phyloP scores from a whole-genome alignment of 2,113 vertebrate genomes.

The Oreochromis spilurus region DNA sequence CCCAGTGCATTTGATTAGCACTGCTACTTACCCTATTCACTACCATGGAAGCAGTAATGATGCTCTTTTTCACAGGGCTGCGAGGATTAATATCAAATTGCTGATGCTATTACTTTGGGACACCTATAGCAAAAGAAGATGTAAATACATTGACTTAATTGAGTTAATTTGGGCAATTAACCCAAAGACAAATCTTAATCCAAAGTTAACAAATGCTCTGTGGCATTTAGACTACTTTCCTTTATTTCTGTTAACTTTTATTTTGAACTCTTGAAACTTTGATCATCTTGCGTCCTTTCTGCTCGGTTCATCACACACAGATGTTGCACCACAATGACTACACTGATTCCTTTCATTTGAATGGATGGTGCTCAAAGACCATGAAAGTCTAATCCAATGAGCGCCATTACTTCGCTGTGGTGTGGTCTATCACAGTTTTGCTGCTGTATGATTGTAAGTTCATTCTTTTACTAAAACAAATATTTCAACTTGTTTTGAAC shows the following conservation, averaged over 20 bases:
- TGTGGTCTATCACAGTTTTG: not conserved
- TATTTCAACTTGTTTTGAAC: not conserved
- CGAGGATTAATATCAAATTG: not conserved
- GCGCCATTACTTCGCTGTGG: not conserved
- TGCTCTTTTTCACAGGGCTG: not conserved
- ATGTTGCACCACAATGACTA: not conserved
- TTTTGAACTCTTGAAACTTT: not conserved
- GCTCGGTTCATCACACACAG: not conserved
- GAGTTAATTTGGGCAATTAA: not conserved
- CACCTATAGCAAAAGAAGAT: not conserved
- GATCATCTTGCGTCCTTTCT: too few relatives aligned
- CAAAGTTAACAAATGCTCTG: not conserved
- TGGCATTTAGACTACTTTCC: not conserved
- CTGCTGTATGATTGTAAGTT: not conserved
- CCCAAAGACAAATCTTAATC: not conserved
- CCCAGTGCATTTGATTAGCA: not conserved
- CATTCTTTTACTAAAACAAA: not conserved
- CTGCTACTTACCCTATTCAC: accelerated
- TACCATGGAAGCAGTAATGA: not conserved
- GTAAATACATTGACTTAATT: not conserved
- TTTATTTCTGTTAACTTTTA: not conserved
- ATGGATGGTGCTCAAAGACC: not conserved
- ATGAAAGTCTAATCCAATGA: not conserved
- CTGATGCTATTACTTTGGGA: not conserved
- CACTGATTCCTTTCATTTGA: not conserved